phyloP scores from a whole-genome alignment of 2,113 vertebrate species.

The Grammomys dolichurus region DNA sequence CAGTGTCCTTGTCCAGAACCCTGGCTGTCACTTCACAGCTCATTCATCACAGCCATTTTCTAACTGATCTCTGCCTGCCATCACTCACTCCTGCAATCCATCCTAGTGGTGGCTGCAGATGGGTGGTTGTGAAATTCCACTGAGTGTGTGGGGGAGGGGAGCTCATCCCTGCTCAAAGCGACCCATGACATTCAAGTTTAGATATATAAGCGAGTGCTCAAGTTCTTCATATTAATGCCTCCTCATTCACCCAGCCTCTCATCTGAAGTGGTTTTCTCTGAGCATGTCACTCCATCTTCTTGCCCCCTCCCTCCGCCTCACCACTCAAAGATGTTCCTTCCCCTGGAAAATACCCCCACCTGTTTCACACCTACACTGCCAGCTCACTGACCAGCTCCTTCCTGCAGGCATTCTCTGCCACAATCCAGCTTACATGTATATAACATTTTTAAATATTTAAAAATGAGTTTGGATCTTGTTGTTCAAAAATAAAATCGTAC shows the following conservation, averaged over 20 bases:
- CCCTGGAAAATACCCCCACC: neutral
- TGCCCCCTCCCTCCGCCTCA: neutral
- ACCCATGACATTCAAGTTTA: neutral
- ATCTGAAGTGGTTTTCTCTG: neutral
- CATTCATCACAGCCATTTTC: constrained; percentile 4
- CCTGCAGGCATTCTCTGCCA: neutral
- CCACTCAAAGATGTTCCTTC: neutral
- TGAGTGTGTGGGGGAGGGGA: neutral
- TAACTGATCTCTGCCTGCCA: neutral
- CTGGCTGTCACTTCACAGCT: neutral
- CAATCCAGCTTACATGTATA: neutral
- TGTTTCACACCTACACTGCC: neutral
- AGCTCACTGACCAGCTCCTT: neutral
- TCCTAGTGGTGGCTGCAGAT: neutral
- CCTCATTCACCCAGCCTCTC: neutral
- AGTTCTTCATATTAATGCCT: neutral
- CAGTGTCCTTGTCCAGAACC: neutral
- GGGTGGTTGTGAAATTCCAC: neutral
- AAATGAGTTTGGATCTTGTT: neutral
- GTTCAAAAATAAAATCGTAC: neutral
- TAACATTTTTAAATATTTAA: neutral
- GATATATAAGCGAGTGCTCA: neutral
- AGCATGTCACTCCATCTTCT: neutral
- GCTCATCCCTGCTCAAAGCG: neutral
- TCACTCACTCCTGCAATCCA: neutral